These are phyloP conservation scores for Tigriopus japonicus DNA, from an alignment of 1,140 invertebrate genomes.

Conservation along the genomic window DNA sequence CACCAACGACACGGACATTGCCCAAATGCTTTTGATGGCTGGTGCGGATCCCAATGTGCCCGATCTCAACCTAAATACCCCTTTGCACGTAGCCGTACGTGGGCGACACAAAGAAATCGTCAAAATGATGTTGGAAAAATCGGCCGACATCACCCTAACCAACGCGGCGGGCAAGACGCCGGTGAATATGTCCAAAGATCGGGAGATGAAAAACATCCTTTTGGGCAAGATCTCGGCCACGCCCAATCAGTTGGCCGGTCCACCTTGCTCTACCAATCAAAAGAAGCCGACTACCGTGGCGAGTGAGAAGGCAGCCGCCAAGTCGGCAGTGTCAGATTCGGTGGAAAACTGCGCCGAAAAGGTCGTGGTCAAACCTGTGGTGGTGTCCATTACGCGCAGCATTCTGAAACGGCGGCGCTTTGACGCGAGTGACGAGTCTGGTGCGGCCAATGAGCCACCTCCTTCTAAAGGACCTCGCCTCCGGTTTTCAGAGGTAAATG, in stretches of 20 bases:
- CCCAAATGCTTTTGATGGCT: background rate
- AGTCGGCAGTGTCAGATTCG: background rate
- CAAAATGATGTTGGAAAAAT: background rate
- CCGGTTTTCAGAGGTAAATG: background rate
- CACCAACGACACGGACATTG: background rate
- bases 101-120: background rate
- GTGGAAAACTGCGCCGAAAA: background rate
- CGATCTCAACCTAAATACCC: background rate
- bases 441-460: background rate
- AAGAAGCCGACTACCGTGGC: background rate
- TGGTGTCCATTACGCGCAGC: background rate
- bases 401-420: background rate
- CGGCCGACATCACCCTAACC: background rate
- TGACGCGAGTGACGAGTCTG: background rate
- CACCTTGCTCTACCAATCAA: no score
- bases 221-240: background rate
- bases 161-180: background rate
- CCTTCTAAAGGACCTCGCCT: background rate
- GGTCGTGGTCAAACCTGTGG: background rate
- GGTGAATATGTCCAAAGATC: conserved; percentile 2
- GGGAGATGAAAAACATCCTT: conserved; percentile 7
- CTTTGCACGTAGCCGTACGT: background rate
- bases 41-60: background rate
- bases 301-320: background rate
- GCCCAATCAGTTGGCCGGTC: background rate